Base-by-base conservation (phyloP, 2,113 vertebrate species). In the Sturnira hondurensis region DNA sequence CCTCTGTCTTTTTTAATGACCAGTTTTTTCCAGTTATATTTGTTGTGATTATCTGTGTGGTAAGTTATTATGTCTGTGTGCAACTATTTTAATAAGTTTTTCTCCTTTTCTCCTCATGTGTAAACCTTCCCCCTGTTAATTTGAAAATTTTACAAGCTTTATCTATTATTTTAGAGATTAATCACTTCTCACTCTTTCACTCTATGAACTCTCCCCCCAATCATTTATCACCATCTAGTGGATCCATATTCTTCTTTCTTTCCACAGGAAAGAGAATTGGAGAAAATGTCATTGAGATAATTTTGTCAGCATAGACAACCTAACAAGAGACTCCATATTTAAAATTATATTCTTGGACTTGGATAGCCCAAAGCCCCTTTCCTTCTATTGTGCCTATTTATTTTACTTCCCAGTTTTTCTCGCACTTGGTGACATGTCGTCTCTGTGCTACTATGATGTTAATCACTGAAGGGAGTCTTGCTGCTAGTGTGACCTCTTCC, bases 141-240 rank as follows among this genome's bases (percentile, higher is more conserved):
- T 92, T 65, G 45, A 58, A 88, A 67, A 6, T 85, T 82, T 47
- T 36, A 38, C 5, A 13, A 3, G 61, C 28, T 76, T 0, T 17
- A 20, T 52, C n/a, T 88, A 2, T 65, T 85, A 14, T 58, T 65
- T 54, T 47, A 93, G 41, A 22, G 61, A 31, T 54, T 87, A 83
- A 43, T 81, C 47, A 16, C n/a, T 20, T 43, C 9, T 61, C 15
- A 70, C 5, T 1, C 22, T 41, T 73, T 86, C 47, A 45, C 31
- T 63, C 33, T 36, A 2, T 28, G 41, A 41, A 82, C 33, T 54
- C 61, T 50, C 77, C 50, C 63, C 71, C n/a, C 52, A 47, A 73
- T 94, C 74, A 90, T 89, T 80, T 92, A 80, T 86, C 92, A 95
- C 92, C 88, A 90, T 94, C 76, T 93, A 95, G 89, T 90, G 87